Evolutionary conservation across 2,113 vertebrate genomes (phyloP), one percentile per base, ranked within the genome.

Genomic region (Hydrochoerus hydrochaeris): DNA sequence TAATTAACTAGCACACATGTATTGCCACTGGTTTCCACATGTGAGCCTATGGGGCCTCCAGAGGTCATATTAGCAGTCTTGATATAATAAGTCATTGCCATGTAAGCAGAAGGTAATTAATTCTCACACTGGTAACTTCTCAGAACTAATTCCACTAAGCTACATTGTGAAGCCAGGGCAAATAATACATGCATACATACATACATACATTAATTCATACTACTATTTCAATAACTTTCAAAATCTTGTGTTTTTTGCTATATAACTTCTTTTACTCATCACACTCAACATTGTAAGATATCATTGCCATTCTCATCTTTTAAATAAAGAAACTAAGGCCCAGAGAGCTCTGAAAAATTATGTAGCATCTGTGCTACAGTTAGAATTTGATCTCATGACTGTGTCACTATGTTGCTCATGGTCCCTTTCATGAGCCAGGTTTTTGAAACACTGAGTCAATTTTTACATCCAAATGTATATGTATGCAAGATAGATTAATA

Each of bases 91-190:
- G 78, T 94, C 94, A 84, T 24, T 88, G 65, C 63, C 4, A 0
- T 20, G 54, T 17, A 60, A 90, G 35, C 35, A 62, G 32, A 57
- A 81, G 30, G 49, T 86, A 26, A 91, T 91, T 81, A 86, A 93
- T 89, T 41, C 57, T 62, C 75, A 77, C 4, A 12, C 7, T 38
- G 14, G 78, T 28, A 17, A 94, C 26, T 54, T 67, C 44, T 95
- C 57, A 62, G 57, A 95, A 96, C 20, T 12, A 89, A 87, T 96
- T 71, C 44, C 58, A 63, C 35, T 54, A 20, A 58, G 80, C 19
- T 32, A 2, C 28, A 86, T 9, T 60, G 26, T 54, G 62, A 94
- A 93, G 54, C 44, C 35, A 91, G 16, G 30, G 4, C 30, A 30
- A 71, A 38, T 17, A 57, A 57, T 22, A 3, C 28, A 41, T 24